Percentiles rank a stretch among this genome's conserved stretches.
Conservation (phyloP, 2,888 invertebrate species). For the Tipula vernalis region DNA sequence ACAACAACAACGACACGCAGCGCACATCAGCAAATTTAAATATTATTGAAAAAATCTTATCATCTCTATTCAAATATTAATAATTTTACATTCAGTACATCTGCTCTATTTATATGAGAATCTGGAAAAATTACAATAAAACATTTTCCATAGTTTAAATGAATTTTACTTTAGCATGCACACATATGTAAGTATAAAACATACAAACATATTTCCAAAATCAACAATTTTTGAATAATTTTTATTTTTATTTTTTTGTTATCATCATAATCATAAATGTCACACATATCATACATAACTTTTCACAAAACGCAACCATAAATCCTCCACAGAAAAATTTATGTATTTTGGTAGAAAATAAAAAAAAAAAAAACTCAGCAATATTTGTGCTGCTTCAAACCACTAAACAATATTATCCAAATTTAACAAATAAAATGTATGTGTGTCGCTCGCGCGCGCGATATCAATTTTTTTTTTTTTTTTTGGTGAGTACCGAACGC, state of each 20-base stretch:
- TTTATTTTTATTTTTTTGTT: background rate
- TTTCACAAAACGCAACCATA: background rate
- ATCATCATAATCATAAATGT: background rate
- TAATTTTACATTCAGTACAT: background rate
- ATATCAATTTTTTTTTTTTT: background rate
- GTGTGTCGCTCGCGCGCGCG: background rate
- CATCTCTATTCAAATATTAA: background rate
- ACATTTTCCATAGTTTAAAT: background rate
- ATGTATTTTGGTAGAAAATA: background rate
- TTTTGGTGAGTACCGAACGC: background rate
- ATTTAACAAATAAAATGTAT: background rate
- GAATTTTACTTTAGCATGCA: background rate
- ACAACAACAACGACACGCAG: background rate
- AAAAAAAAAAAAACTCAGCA: background rate
- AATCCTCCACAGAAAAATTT: background rate
- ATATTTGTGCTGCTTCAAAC: background rate
- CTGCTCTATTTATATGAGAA: background rate
- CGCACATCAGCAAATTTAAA: background rate
- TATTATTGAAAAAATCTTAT: slow-evolving; percentile 4
- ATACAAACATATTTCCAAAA: background rate
- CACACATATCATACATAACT: background rate
- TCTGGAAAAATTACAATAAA: background rate
- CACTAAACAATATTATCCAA: background rate
- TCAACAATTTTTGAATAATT: background rate
- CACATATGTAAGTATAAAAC: too few species aligned